Conservation (phyloP, 1,140 invertebrate species). For the Apolygus lucorum region DNA sequence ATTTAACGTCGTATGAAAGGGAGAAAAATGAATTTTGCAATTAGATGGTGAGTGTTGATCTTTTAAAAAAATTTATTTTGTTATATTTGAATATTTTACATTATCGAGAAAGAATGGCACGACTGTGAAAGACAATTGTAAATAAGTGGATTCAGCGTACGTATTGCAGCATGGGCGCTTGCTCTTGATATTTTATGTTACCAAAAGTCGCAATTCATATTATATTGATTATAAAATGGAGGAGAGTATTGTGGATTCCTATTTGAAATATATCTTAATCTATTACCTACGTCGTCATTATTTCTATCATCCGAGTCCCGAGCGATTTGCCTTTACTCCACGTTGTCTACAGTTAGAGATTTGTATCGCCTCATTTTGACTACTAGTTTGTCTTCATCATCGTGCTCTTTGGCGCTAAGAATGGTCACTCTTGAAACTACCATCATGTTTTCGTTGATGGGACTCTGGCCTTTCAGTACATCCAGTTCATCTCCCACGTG, state of each 20-base stretch:
- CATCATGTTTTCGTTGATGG: slow-evolving; percentile 50
- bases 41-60: neutral
- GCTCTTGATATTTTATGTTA: neutral
- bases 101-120: neutral
- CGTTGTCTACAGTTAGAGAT: slow-evolving; percentile 49
- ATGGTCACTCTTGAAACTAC: slow-evolving; percentile 52
- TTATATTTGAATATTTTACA: neutral
- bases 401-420: slow-evolving; percentile 39
- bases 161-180: neutral
- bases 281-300: too few relatives aligned
- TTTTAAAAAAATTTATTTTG: neutral
- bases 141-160: neutral
- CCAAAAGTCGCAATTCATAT: neutral
- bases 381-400: slow-evolving; percentile 41
- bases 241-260: neutral
- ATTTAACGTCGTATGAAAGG: neutral
- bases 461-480: slow-evolving; percentile 47
- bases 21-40: neutral
- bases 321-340: too few relatives aligned
- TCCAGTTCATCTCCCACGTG: slow-evolving; percentile 55
- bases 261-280: neutral
- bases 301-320: too few relatives aligned
- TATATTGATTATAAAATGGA: neutral
- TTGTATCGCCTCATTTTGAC: slow-evolving; percentile 50
- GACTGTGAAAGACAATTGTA: neutral